phyloP scores from a whole-genome alignment of 1,140 invertebrate species.

The Hyles euphorbiae region DNA sequence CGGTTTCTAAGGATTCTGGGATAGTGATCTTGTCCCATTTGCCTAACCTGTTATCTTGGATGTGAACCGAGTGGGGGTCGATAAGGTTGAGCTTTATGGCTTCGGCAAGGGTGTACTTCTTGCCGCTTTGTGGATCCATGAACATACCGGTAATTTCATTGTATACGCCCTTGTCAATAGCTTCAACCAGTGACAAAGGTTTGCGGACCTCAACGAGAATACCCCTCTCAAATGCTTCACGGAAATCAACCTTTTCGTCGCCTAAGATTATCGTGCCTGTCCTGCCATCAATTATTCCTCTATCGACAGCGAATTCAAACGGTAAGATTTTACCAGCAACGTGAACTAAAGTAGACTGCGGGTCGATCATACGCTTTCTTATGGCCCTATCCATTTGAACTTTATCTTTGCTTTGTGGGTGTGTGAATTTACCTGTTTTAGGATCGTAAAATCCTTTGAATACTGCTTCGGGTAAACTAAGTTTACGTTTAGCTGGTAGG shows the following conservation, averaged over 20 bases:
- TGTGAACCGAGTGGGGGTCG: slow-evolving; percentile 88
- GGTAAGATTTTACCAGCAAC: slow-evolving; percentile 84
- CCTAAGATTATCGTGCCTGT: slow-evolving; percentile 81
- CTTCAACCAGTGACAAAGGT: slow-evolving; percentile 89
- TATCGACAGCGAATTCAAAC: slow-evolving; percentile 88
- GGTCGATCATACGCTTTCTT: slow-evolving; percentile 87
- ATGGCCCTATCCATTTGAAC: slow-evolving; percentile 86
- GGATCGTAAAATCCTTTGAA: slow-evolving; percentile 90
- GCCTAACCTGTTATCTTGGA: slow-evolving; percentile 87
- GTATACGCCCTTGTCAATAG: slow-evolving; percentile 88
- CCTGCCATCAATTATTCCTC: slow-evolving; percentile 85
- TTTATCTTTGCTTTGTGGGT: slow-evolving; percentile 83
- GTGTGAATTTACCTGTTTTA: slow-evolving; percentile 82
- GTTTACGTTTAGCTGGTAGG: slow-evolving; percentile 86
- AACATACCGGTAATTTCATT: slow-evolving; percentile 85
- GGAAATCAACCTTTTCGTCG: slow-evolving; percentile 84
- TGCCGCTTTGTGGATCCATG: slow-evolving; percentile 86
- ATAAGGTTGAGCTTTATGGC: slow-evolving; percentile 85
- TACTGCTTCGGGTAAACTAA: slow-evolving; percentile 90
- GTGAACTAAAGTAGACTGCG: slow-evolving; percentile 86
- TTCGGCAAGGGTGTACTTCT: slow-evolving; percentile 84
- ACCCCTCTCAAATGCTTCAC: slow-evolving; percentile 91
- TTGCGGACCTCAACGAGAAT: slow-evolving; percentile 86
- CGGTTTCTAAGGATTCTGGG: slow-evolving; percentile 83
- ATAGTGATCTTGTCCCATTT: slow-evolving; percentile 85